Conservation (phyloP, 2,797 vertebrate species). For the Sebastolobus alascanus region DNA sequence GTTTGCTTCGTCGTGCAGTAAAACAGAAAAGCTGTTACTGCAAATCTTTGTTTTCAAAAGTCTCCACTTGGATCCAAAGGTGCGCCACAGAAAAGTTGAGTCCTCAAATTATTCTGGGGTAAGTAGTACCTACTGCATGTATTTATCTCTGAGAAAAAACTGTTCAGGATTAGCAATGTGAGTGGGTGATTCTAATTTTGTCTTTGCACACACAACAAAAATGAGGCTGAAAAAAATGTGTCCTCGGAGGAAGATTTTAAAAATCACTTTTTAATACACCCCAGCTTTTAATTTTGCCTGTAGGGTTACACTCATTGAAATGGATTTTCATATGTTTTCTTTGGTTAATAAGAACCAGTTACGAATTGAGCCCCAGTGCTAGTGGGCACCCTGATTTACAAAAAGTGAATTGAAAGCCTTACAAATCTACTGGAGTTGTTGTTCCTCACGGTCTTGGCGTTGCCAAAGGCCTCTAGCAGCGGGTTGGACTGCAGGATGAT, state of each 20-base stretch:
- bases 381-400: constrained; percentile 15
- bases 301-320: constrained; percentile 27
- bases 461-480: constrained; percentile 97
- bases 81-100: constrained; percentile 42
- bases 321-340: constrained; percentile 36
- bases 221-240: neutral
- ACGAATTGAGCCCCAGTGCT: constrained; percentile 9
- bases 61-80: constrained; percentile 29
- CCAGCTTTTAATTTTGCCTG: constrained; percentile 8
- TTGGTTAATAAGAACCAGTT: constrained; percentile 27
- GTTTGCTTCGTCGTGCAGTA: constrained; percentile 44
- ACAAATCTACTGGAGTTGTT: constrained; percentile 99
- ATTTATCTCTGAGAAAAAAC: constrained; percentile 17
- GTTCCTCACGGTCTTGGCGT: constrained; percentile 97
- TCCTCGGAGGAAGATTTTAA: neutral
- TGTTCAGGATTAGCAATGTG: neutral
- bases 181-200: constrained; percentile 1
- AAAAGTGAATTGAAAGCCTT: constrained; percentile 73
- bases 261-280: neutral
- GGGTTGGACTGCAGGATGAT: constrained; percentile 99
- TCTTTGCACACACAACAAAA: neutral
- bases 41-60: constrained; percentile 54
- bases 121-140: constrained; percentile 11
- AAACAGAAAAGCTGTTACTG: constrained; percentile 36
- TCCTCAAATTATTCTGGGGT: constrained; percentile 30